These are phyloP conservation scores for Kryphioiulus occultus DNA, from an alignment of 2,888 invertebrate species.

Conservation along the genomic window DNA sequence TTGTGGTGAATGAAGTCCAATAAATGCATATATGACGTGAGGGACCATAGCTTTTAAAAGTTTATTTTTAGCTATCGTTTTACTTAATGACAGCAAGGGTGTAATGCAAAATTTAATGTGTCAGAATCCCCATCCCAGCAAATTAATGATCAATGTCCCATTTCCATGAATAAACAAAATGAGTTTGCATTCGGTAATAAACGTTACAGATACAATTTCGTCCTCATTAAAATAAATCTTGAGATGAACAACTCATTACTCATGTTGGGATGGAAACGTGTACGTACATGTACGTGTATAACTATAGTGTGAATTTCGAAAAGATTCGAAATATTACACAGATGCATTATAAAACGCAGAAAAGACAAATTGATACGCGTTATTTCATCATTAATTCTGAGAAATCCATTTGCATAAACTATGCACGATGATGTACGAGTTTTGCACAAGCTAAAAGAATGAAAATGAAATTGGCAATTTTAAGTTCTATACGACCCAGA, in stretches of 20 bases:
- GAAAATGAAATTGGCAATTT: neutral
- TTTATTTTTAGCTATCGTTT: neutral
- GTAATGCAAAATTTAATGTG: neutral
- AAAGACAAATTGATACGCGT: neutral
- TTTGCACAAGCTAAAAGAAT: neutral
- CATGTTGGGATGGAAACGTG: neutral
- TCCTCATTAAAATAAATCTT: conserved; percentile 20
- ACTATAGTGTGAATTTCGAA: neutral
- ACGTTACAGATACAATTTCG: neutral
- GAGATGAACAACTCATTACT: neutral
- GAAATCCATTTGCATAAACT: conserved; percentile 1
- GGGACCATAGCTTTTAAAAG: neutral
- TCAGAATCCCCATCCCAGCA: neutral
- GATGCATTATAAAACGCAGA: neutral
- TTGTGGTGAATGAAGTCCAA: neutral
- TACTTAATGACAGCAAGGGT: neutral
- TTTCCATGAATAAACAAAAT: neutral
- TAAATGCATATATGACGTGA: neutral
- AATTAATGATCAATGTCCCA: neutral
- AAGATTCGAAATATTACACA: neutral
- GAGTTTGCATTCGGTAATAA: neutral
- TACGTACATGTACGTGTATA: neutral
- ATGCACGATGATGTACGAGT: neutral
- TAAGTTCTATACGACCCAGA: neutral
- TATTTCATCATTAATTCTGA: conserved; percentile 29